Percentiles rank a stretch among this genome's conserved stretches.
phyloP scores from a whole-genome alignment of 2,113 vertebrate species.

The Empidonax traillii region DNA sequence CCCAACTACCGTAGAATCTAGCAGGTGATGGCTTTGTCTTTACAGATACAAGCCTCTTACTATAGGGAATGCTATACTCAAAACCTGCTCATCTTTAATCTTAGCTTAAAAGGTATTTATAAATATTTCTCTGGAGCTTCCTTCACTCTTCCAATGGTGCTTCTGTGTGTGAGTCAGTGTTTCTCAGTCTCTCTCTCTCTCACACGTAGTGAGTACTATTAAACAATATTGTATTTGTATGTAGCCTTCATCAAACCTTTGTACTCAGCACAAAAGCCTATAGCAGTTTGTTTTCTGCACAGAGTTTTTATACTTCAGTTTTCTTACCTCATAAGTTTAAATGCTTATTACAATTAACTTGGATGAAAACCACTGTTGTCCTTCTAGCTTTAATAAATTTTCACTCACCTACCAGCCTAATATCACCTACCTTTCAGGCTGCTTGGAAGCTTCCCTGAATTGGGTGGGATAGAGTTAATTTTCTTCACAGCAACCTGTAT shows the following conservation, averaged over 20 bases:
- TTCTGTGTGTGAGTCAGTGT: background rate
- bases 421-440: background rate
- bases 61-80: background rate
- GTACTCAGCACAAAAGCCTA: too few species aligned
- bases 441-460: background rate
- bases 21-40: background rate
- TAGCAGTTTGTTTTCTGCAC: background rate
- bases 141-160: background rate
- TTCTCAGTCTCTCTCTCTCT: background rate
- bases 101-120: background rate
- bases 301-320: background rate
- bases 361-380: background rate
- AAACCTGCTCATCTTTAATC: background rate
- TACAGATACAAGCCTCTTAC: background rate
- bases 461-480: background rate
- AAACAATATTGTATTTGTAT: background rate
- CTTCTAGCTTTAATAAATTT: background rate
- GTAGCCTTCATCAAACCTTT: background rate
- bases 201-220: background rate
- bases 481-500: background rate
- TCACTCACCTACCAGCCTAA: background rate
- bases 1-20: background rate
- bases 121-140: background rate
- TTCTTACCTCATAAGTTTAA: background rate
- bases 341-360: background rate